phyloP scores from a whole-genome alignment of 2,888 invertebrate genomes.

The Lepidonotus clava region DNA sequence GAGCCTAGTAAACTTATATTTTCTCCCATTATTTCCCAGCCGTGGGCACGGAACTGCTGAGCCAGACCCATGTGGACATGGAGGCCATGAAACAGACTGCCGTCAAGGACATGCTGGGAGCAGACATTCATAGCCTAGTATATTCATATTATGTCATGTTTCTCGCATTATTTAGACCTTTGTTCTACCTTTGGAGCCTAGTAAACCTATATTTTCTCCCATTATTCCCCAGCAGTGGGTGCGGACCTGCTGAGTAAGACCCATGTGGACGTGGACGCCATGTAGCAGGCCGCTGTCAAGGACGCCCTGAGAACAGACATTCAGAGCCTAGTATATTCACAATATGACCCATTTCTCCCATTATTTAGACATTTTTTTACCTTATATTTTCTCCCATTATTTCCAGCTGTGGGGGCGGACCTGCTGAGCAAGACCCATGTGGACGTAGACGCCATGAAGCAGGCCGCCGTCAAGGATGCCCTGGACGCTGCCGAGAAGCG shows the following conservation, averaged over 20 bases:
- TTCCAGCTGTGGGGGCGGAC: constrained; percentile 57
- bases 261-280: constrained; percentile 19
- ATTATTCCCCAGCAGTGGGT: no score
- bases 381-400: not conserved
- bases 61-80: constrained; percentile 67
- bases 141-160: no score
- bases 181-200: no score
- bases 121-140: no score
- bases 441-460: constrained; percentile 70
- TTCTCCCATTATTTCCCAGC: no score
- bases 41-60: constrained; percentile 62
- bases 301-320: constrained; percentile 71
- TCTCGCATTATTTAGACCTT: no score
- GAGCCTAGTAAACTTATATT: no score
- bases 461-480: constrained; percentile 70
- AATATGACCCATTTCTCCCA: not conserved
- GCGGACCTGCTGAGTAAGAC: not conserved
- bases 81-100: constrained; percentile 71
- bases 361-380: not conserved
- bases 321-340: constrained; percentile 66
- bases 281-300: constrained; percentile 70
- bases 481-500: constrained; percentile 71
- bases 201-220: no score
- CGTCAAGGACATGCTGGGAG: constrained; percentile 71
- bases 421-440: constrained; percentile 67